phyloP scores from a whole-genome alignment of 1,140 invertebrate species.

The Drosophila baimaii region DNA sequence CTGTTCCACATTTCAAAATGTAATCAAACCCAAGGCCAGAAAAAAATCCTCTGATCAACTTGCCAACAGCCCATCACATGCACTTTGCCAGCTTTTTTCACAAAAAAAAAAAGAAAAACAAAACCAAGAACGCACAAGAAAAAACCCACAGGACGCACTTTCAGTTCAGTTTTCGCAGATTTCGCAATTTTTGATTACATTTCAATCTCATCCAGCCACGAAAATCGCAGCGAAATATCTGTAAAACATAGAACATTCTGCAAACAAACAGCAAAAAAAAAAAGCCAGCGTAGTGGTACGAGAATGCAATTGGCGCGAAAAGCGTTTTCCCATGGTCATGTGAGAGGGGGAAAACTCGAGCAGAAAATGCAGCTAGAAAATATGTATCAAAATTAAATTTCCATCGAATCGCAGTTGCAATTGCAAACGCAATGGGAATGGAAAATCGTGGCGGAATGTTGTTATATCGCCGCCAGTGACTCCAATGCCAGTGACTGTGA shows the following conservation, averaged over 20 bases:
- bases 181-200: constrained; percentile 73
- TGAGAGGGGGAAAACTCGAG: not conserved
- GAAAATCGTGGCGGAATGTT: constrained; percentile 37
- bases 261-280: constrained; percentile 32
- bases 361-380: constrained; percentile 43
- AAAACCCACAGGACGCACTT: constrained; percentile 40
- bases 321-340: constrained; percentile 26
- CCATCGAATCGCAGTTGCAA: constrained; percentile 45
- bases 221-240: constrained; percentile 2
- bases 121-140: constrained; percentile 19
- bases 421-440: constrained; percentile 16
- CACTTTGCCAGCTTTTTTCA: constrained; percentile 22
- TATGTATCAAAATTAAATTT: constrained; percentile 77
- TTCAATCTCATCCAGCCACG: constrained; percentile 51
- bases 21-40: not conserved
- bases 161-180: constrained; percentile 48
- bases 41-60: not conserved
- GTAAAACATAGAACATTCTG: constrained; percentile 13
- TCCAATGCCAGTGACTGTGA: constrained; percentile 22
- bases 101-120: constrained; percentile 2
- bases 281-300: constrained; percentile 40
- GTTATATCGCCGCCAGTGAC: constrained; percentile 22
- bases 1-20: not conserved
- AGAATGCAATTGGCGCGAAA: constrained; percentile 48
- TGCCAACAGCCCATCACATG: not conserved